Evolutionary conservation across 2,113 vertebrate species (phyloP).

Genomic region (Bungarus multicinctus): DNA sequence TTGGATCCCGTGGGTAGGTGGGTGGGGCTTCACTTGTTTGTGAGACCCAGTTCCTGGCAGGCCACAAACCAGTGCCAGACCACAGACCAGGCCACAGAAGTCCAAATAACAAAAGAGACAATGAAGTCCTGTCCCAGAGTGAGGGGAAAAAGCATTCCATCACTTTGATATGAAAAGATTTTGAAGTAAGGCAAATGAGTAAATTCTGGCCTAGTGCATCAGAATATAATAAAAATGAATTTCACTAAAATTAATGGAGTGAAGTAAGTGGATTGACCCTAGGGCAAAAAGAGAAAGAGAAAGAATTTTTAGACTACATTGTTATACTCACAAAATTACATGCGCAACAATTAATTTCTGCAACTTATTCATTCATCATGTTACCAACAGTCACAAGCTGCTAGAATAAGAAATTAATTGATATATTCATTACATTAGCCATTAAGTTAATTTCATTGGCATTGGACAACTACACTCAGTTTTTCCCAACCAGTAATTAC

Average conservation of each 20-base stretch:
- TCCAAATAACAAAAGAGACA: neutral
- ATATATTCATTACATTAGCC: conserved; percentile 35
- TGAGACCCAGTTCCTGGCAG: neutral
- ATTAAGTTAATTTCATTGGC: conserved; percentile 29
- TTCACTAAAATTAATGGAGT: conserved; percentile 5
- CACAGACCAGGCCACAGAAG: neutral
- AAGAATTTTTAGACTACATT: conserved; percentile 8
- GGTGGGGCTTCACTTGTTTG: neutral
- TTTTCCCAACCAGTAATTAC: conserved; percentile 20
- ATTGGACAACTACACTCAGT: conserved; percentile 11
- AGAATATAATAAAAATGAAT: neutral
- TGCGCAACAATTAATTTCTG: conserved; percentile 21
- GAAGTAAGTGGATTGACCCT: conserved; percentile 10
- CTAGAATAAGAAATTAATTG: conserved; percentile 30
- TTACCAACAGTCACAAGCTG: conserved; percentile 11
- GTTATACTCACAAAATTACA: conserved; percentile 25
- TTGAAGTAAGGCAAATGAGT: neutral
- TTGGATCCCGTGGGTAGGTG: neutral
- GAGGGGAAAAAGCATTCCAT: neutral
- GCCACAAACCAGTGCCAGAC: neutral
- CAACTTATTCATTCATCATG: conserved; percentile 11
- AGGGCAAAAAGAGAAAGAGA: neutral
- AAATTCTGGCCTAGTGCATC: neutral
- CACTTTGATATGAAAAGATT: neutral
- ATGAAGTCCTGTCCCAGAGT: neutral